phyloP scores from a whole-genome alignment of 2,113 vertebrate genomes.

The Helogale parvula region DNA sequence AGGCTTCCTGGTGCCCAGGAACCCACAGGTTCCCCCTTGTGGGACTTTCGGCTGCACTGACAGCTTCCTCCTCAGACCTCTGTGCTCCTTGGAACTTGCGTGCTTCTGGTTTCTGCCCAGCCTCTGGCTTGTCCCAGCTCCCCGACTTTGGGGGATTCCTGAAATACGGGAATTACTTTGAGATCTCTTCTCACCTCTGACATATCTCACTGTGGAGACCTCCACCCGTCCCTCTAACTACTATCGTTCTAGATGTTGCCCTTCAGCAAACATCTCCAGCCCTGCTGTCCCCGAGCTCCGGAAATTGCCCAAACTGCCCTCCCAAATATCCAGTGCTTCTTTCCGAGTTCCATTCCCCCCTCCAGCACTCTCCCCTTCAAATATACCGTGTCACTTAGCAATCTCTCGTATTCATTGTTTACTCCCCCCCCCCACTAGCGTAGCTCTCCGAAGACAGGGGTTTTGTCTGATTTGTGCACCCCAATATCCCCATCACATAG shows the following conservation, averaged over 20 bases:
- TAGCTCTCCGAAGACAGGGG: too few species aligned
- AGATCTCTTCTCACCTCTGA: background rate
- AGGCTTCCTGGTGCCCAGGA: background rate
- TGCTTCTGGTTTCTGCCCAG: rapidly evolving
- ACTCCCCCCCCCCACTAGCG: background rate
- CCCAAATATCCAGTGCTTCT: background rate
- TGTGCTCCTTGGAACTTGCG: background rate
- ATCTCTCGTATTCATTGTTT: background rate
- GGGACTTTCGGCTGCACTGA: too few species aligned
- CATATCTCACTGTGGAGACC: background rate
- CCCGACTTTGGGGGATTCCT: background rate
- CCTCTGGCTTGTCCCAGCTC: background rate
- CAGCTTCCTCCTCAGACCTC: rapidly evolving
- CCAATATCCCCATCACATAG: too few species aligned
- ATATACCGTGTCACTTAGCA: too few species aligned
- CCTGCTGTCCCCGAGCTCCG: background rate
- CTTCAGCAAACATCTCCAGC: background rate
- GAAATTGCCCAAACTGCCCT: background rate
- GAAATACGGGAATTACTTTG: background rate
- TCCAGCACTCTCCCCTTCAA: background rate
- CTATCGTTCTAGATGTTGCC: background rate
- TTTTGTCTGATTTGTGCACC: too few species aligned
- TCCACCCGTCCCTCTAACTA: background rate
- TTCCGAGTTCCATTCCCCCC: background rate
- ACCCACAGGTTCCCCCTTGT: background rate